A percentile compares a stretch with the other conserved stretches of the same genome.
Evolutionary conservation across 2,113 vertebrate genomes (phyloP).

Genomic region (Corythoichthys intestinalis): DNA sequence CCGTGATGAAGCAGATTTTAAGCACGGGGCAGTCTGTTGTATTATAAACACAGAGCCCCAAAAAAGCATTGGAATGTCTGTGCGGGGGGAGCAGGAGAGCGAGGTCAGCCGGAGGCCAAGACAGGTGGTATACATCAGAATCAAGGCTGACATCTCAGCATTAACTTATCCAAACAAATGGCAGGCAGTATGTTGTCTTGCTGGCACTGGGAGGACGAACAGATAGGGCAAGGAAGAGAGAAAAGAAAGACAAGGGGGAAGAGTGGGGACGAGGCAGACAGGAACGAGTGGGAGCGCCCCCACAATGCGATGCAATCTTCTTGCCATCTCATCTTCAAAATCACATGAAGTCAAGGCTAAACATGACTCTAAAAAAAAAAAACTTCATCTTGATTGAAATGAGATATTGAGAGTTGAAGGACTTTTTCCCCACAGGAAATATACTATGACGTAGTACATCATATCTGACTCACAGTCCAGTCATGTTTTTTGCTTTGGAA

Average conservation of each 20-base stretch:
- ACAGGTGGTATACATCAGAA: constrained; percentile 79
- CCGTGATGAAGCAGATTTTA: constrained; percentile 31
- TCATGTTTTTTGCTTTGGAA: too few species aligned
- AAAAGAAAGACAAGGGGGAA: constrained; percentile 1
- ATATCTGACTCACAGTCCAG: neutral
- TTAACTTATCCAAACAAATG: constrained; percentile 73
- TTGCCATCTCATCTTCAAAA: constrained; percentile 20
- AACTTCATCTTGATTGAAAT: too few species aligned
- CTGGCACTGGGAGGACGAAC: constrained; percentile 10
- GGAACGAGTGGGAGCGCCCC: constrained; percentile 36
- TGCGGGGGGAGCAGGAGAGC: constrained; percentile 69
- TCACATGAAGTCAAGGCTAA: constrained; percentile 30
- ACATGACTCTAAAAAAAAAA: constrained; percentile 23
- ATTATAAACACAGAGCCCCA: constrained; percentile 71
- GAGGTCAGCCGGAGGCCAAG: constrained; percentile 74
- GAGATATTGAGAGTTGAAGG: neutral
- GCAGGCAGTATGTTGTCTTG: constrained; percentile 52
- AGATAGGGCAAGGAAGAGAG: constrained; percentile 26
- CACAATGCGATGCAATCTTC: constrained; percentile 13
- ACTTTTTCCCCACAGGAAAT: neutral
- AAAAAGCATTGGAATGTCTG: constrained; percentile 75
- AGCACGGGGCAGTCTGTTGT: constrained; percentile 53
- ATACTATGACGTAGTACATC: too few species aligned
- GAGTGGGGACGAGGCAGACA: constrained; percentile 15
- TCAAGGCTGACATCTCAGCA: constrained; percentile 70